These are phyloP conservation scores for Trichonephila inaurata DNA, from an alignment of 1,140 invertebrate species.

Conservation along the genomic window DNA sequence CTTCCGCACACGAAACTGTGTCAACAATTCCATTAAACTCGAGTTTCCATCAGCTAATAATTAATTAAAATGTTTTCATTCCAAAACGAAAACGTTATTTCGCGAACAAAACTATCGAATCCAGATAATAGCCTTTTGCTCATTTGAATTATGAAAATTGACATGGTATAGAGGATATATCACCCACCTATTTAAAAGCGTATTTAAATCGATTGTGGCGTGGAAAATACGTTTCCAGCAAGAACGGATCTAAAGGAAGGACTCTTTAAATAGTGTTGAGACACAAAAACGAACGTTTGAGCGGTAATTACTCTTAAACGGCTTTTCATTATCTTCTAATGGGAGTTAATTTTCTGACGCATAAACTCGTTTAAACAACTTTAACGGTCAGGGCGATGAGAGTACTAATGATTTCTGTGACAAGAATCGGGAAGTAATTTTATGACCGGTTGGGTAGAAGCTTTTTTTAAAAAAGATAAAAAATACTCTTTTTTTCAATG, in stretches of 20 bases:
- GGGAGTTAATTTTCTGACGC: constrained; percentile 64
- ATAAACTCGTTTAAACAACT: constrained; percentile 52
- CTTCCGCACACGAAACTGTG: no score
- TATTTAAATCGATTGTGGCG: background rate
- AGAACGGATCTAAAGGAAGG: background rate
- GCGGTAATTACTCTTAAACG: constrained; percentile 64
- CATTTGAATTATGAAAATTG: background rate
- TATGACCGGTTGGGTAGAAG: background rate
- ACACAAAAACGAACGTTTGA: constrained; percentile 39
- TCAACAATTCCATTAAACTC: no score
- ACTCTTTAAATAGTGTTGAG: background rate
- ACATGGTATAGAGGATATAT: background rate
- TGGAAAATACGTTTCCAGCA: background rate
- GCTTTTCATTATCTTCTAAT: constrained; percentile 68
- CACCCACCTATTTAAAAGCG: background rate
- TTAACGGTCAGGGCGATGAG: background rate
- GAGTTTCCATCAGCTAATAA: no score
- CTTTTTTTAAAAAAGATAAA: background rate
- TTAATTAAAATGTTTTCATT: no score
- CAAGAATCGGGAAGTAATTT: constrained; percentile 30
- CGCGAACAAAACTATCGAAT: background rate
- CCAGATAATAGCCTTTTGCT: background rate
- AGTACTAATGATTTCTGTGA: constrained; percentile 61
- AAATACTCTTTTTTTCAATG: background rate
- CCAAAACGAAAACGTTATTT: no score